phyloP scores from a whole-genome alignment of 92 coral and sea anemone species.

The Blastomussa wellsi region DNA sequence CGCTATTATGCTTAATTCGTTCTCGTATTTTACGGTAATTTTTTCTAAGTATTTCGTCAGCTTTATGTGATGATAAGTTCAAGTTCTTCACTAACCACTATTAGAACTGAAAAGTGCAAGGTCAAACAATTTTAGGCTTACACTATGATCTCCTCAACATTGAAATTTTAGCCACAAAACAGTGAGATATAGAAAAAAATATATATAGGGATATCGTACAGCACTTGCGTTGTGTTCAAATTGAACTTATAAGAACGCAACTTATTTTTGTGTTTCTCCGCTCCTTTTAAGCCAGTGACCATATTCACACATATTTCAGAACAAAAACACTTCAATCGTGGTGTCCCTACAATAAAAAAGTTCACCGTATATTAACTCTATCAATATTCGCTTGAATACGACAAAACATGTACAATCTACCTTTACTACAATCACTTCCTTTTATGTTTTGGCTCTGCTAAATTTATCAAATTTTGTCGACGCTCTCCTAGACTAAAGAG shows the following conservation, averaged over 20 bases:
- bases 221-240: too few relatives aligned
- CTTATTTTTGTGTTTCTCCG: neutral
- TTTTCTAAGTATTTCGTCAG: neutral
- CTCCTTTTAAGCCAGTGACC: too few relatives aligned
- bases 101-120: neutral
- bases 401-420: neutral
- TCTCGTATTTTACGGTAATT: neutral
- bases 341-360: too few relatives aligned
- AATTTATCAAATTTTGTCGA: neutral
- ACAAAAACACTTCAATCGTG: neutral
- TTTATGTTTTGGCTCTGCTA: neutral
- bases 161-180: neutral
- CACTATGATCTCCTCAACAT: neutral
- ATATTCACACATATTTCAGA: too few relatives aligned
- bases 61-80: neutral
- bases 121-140: neutral
- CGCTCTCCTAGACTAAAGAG: neutral
- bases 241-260: neutral
- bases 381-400: neutral
- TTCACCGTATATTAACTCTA: neutral
- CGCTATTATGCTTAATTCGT: neutral
- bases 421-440: neutral
- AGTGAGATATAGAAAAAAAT: neutral
- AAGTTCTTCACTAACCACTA: neutral
- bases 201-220: too few relatives aligned